phyloP scores from a whole-genome alignment of 2,888 invertebrate genomes.

The Ashinkailepas kermadecensis region DNA sequence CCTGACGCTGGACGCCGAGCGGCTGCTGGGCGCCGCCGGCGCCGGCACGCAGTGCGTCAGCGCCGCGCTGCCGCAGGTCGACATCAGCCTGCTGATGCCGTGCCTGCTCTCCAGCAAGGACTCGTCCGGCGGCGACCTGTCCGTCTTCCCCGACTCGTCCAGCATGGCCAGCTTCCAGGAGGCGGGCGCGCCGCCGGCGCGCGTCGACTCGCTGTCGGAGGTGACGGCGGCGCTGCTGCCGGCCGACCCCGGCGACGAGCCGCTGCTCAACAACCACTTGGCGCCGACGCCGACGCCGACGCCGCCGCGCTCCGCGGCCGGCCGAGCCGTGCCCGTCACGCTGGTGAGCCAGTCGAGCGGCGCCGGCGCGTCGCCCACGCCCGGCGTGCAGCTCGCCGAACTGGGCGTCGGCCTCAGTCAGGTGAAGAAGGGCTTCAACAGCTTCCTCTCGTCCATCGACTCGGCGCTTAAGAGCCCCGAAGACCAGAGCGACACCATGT shows the following conservation, averaged over 20 bases:
- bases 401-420: constrained; percentile 9
- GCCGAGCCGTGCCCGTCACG: constrained; percentile 27
- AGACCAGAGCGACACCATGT: constrained; percentile 63
- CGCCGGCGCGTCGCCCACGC: constrained; percentile 15
- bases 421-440: constrained; percentile 22
- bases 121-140: constrained; percentile 56
- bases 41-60: constrained; percentile 45
- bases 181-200: constrained; percentile 41
- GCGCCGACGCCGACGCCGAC: constrained; percentile 25
- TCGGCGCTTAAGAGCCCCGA: constrained; percentile 48
- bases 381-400: not conserved
- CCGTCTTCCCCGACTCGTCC: constrained; percentile 76
- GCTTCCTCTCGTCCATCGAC: constrained; percentile 18
- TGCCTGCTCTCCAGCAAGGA: constrained; percentile 75
- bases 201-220: constrained; percentile 33
- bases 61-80: constrained; percentile 70
- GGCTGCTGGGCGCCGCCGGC: constrained; percentile 52
- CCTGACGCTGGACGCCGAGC: constrained; percentile 65
- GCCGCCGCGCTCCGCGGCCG: constrained; percentile 23
- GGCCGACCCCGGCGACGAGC: constrained; percentile 11
- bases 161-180: constrained; percentile 78
- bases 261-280: constrained; percentile 9
- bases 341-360: constrained; percentile 24
- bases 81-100: constrained; percentile 80
- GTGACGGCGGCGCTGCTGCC: constrained; percentile 45